These are phyloP conservation scores for Eulemur macaco DNA, from an alignment of 2,113 vertebrate species.

Conservation along the genomic window DNA sequence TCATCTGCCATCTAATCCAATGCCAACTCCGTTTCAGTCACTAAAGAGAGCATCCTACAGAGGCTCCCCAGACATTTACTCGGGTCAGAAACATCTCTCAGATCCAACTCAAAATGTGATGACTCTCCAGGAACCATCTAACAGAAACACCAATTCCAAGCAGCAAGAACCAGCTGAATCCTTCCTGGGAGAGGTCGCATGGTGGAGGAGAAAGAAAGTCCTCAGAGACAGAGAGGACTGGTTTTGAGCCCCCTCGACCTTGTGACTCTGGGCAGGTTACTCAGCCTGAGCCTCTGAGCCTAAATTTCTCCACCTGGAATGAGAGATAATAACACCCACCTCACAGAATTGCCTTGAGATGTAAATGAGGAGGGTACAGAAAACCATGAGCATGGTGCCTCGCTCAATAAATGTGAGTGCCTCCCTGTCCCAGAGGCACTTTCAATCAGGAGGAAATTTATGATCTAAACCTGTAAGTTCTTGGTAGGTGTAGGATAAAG, in stretches of 20 bases:
- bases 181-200: not conserved
- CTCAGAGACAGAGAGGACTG: not conserved
- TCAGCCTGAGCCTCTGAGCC: not conserved
- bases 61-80: not conserved
- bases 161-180: not conserved
- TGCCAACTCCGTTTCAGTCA: not conserved
- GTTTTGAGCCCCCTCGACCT: not conserved
- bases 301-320: not conserved
- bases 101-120: not conserved
- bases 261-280: not conserved
- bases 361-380: not conserved
- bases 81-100: not conserved
- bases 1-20: not conserved
- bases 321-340: not conserved
- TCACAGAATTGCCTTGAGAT: not conserved
- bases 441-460: not conserved
- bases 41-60: not conserved
- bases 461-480: not conserved
- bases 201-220: not conserved
- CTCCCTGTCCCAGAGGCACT: not conserved
- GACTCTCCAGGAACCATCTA: not conserved
- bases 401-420: not conserved
- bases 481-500: rapidly evolving
- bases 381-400: not conserved
- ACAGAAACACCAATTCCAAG: not conserved